phyloP scores from a whole-genome alignment of 2,797 vertebrate species.

The Gallinago stenura region DNA sequence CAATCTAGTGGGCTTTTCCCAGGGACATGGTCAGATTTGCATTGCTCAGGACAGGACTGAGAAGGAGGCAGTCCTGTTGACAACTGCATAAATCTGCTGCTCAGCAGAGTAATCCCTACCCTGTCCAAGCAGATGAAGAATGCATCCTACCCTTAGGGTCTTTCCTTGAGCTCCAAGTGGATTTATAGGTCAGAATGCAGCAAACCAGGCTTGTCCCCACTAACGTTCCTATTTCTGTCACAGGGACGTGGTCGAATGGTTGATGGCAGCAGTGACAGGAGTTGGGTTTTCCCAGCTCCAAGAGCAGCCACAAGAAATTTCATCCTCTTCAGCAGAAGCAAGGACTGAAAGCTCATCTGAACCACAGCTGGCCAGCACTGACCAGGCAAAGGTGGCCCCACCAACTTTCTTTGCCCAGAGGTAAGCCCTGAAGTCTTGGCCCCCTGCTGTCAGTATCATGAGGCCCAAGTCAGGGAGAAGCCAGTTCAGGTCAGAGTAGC shows the following conservation, averaged over 20 bases:
- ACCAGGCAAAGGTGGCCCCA: background rate
- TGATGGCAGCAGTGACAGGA: constrained; percentile 82
- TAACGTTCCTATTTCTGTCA: constrained; percentile 25
- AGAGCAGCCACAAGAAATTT: background rate
- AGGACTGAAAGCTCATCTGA: background rate
- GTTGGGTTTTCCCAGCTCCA: background rate
- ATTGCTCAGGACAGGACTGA: background rate
- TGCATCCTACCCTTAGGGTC: background rate
- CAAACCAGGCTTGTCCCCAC: background rate
- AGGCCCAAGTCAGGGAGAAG: background rate
- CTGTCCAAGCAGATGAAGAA: background rate
- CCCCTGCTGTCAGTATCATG: background rate
- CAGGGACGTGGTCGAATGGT: constrained; percentile 91
- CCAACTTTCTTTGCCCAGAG: constrained; percentile 33
- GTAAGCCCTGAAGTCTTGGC: constrained; percentile 39
- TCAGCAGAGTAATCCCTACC: background rate
- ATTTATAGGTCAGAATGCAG: background rate
- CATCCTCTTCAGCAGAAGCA: background rate
- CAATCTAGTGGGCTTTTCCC: background rate
- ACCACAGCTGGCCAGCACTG: background rate
- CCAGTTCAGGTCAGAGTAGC: background rate
- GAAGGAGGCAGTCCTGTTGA: background rate
- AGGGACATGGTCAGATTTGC: background rate
- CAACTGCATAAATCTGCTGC: background rate
- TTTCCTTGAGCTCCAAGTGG: background rate